Evolutionary conservation across 2,113 vertebrate species (phyloP), one percentile per base, ranked within the genome.

Genomic region (Cinclus mexicanus): DNA sequence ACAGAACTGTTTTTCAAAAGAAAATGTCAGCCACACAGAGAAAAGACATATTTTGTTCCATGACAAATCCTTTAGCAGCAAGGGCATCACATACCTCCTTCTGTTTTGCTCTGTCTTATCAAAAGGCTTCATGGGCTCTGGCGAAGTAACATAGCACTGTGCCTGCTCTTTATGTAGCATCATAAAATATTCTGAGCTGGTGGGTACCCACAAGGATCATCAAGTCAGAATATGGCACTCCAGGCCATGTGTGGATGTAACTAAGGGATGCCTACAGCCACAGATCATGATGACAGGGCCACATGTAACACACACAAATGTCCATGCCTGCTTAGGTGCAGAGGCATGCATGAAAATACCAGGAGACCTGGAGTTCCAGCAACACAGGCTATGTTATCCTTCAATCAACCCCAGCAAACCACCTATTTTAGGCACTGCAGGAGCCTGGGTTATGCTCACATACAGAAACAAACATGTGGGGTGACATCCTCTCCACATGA

Each of bases 401-500:
- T 28, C 93, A 22, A 21, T 15, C 83, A 82, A 64, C 24, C 42
- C 42, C 77, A 75, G 80, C 41, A 95, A 83, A 77, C 17, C 80
- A 71, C 68, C 64, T 92, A 78, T 96, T 95, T 88, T 59, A 88
- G 85, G 90, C 80, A 75, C 76, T 42, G 60, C 76, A 78, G 88
- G 87, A 93, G 83, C 60, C 78, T 0, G 9, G 52, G 59, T 93
- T 94, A 86, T 60, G 52, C 57, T 47, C 12, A 2, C 52, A 75
- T 44, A 78, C 16, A 39, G 90, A 94, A 97, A 88, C 76, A 95
- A 94, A 96, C 53, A 68, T 8, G 10, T 46, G 60, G 72, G 80
- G 86, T 96, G 91, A 95, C 96, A 95, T 96, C 94, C 89, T 92
- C 68, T 87, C 93, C 91, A 95, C 93, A 94, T 95, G 91, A 97